Base-by-base conservation (phyloP, 2,113 vertebrate genomes). In the Mugil cephalus region DNA sequence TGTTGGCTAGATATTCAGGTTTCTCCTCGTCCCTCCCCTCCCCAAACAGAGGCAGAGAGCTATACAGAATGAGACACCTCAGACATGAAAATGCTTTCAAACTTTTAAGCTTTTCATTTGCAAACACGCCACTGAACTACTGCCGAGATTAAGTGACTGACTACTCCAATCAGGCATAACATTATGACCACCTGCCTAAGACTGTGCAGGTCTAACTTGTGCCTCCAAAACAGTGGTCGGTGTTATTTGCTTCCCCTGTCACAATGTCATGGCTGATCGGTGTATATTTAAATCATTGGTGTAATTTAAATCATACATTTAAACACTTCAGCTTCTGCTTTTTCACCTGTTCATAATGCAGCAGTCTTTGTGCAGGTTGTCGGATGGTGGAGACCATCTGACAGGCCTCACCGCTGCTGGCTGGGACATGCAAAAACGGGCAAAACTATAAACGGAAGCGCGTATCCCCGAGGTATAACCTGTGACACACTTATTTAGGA, bases 361-460 rank as follows among this genome's bases (percentile, higher is more conserved):
- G 39, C 61, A 46, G 21, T 80, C 47, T 69, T 36, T 63, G 64
- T 59, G 40, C 67, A 52, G 79, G 76, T 69, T 70, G 3, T 14
- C 11, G 66, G 64, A 30, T 30, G 24, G 24, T 30, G 24, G 24
- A 30, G 24, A 5, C 24, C 24, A 30, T 30, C 51, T 15, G 4
- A 55, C 61, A 71, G 50, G 58, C 12, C 7, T 59, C 8, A 9
- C 47, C 11, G 18, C 17, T 67, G 60, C 55, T 60, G 40, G 52
- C 46, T 9, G 38, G 53, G 54, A 54, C 53, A 59, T 71, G 74
- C 19, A 51, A 60, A 58, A 74, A 30, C 0, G 3, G 8, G 53
- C 58, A 45, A 36, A 65, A 51, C 75, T 79, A 77, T 83, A 74
- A 79, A 84, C 35, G 77, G 81, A 73, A 70, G 60, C n/a, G 8